These are phyloP conservation scores for Fregetta grallaria DNA, from an alignment of 2,113 vertebrate genomes.

Conservation along the genomic window DNA sequence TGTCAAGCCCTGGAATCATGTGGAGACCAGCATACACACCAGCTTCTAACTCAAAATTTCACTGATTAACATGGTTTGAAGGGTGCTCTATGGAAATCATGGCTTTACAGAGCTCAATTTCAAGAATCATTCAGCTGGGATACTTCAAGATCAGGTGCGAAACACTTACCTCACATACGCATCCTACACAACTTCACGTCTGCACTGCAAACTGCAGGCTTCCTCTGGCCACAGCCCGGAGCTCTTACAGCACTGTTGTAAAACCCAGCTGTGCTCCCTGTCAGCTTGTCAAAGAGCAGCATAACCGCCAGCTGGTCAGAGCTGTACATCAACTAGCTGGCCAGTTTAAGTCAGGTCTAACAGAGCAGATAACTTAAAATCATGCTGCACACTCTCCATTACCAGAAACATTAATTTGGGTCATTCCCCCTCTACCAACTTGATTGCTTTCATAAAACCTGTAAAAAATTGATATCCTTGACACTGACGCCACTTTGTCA, in stretches of 20 bases:
- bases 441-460: not conserved
- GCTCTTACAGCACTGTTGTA: fast-evolving
- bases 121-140: not conserved
- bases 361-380: not conserved
- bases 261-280: not conserved
- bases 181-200: not conserved
- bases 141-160: not conserved
- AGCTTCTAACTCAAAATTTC: not conserved
- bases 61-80: not conserved
- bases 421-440: not conserved
- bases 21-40: not conserved
- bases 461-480: not conserved
- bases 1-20: not conserved
- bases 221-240: not conserved
- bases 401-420: not conserved
- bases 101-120: not conserved
- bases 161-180: not conserved
- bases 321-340: not conserved
- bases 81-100: not conserved
- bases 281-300: not conserved
- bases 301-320: fast-evolving
- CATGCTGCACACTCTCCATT: not conserved
- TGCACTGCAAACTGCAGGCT: not conserved
- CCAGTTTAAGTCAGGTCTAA: not conserved
- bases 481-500: not conserved